Evolutionary conservation across 2,888 invertebrate genomes (phyloP).

Genomic region (Nysson spinosus): DNA sequence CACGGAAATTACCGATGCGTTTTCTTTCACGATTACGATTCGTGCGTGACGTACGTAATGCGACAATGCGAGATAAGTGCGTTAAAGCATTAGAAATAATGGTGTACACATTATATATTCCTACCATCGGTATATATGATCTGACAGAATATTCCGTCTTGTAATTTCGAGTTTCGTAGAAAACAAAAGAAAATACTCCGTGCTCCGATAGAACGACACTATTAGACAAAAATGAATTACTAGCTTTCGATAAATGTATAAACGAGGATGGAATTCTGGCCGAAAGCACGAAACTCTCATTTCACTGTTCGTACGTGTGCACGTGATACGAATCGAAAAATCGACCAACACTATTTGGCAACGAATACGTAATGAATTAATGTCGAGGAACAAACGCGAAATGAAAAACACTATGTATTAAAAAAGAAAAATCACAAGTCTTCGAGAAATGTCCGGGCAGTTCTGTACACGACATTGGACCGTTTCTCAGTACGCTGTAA

Average conservation of each 20-base stretch:
- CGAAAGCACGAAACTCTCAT: conserved; percentile 7
- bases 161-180: background rate
- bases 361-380: conserved; percentile 22
- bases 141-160: background rate
- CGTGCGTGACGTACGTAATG: conserved; percentile 14
- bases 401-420: conserved; percentile 13
- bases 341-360: conserved; percentile 32
- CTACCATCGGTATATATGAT: background rate
- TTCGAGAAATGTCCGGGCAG: conserved; percentile 59
- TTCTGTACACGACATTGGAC: conserved; percentile 51
- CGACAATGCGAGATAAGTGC: background rate
- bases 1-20: conserved; percentile 38
- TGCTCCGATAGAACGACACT: too few relatives aligned
- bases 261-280: conserved; percentile 9
- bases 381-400: background rate
- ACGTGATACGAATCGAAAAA: conserved; percentile 14
- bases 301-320: conserved; percentile 1
- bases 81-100: too few relatives aligned
- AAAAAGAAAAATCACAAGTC: conserved; percentile 4
- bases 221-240: too few relatives aligned
- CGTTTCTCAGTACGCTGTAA: conserved; percentile 41
- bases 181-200: too few relatives aligned
- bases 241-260: too few relatives aligned
- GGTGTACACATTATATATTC: too few relatives aligned
- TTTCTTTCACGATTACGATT: conserved; percentile 25